phyloP scores from a whole-genome alignment of 2,113 vertebrate genomes.

The Xiphias gladius region DNA sequence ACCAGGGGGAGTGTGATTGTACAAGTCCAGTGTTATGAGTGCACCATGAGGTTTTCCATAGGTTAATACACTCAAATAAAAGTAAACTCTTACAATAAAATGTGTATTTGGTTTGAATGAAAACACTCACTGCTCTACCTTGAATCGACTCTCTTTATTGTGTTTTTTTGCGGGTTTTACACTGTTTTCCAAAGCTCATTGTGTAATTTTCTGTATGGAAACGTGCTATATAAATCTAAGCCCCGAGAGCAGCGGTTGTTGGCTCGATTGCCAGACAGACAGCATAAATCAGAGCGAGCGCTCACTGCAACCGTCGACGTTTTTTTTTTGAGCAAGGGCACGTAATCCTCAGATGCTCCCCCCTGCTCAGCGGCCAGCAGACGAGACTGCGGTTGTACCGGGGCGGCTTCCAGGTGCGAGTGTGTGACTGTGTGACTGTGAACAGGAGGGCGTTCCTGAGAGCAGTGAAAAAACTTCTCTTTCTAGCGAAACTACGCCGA shows the following conservation, averaged over 20 bases:
- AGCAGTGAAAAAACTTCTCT: neutral
- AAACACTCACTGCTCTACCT: too few relatives aligned
- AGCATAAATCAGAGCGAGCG: neutral
- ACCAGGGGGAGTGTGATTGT: conserved; percentile 3
- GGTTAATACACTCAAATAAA: conserved; percentile 21
- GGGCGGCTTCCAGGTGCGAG: neutral
- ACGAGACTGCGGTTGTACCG: neutral
- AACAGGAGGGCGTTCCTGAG: conserved; percentile 12
- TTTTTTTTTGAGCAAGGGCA: conserved; percentile 2
- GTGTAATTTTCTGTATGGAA: neutral
- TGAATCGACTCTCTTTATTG: neutral
- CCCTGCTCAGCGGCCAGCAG: neutral
- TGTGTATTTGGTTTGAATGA: neutral
- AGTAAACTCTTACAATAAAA: neutral
- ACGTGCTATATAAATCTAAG: too few relatives aligned
- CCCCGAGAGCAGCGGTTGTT: neutral
- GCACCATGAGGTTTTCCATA: conserved; percentile 21
- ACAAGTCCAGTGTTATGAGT: neutral
- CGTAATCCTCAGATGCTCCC: neutral
- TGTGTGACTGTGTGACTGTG: neutral
- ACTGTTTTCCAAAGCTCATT: neutral
- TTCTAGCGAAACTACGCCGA: neutral
- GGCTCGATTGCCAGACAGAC: too few relatives aligned
- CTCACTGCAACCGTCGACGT: too few relatives aligned
- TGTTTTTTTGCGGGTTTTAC: neutral